A percentile compares a stretch with the other conserved stretches of the same genome.
Evolutionary conservation across 1,140 invertebrate genomes (phyloP).

Genomic region (Apis mellifera): DNA sequence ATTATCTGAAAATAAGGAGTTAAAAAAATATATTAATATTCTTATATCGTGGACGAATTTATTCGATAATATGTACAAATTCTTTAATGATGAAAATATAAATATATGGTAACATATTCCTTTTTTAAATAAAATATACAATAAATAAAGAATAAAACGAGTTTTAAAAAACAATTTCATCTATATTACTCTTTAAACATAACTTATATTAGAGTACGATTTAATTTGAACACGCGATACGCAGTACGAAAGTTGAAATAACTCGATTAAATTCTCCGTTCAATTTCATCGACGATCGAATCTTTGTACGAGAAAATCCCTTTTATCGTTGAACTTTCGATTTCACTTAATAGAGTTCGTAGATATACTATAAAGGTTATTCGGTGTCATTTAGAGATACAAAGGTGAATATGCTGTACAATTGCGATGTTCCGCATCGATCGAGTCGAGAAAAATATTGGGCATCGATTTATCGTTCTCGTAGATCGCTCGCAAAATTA

Average conservation of each 20-base stretch:
- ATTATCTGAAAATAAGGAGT: background rate
- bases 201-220: background rate
- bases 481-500: constrained; percentile 3
- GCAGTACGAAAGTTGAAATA: background rate
- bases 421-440: background rate
- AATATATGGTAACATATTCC: background rate
- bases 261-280: background rate
- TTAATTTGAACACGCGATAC: background rate
- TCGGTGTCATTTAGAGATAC: background rate
- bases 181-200: constrained; percentile 16
- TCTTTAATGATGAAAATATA: background rate
- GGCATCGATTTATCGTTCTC: constrained; percentile 2
- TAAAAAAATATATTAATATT: background rate
- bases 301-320: background rate
- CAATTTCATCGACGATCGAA: background rate
- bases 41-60: background rate
- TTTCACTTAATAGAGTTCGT: background rate
- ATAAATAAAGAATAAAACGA: constrained; percentile 43
- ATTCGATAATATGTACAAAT: background rate
- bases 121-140: background rate
- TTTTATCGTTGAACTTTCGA: background rate
- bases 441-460: background rate
- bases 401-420: background rate
- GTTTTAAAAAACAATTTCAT: constrained; percentile 17
- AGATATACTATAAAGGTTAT: too few relatives aligned